Evolutionary conservation across 92 coral and sea anemone species (phyloP).

Genomic region (Epizoanthus fatuus): DNA sequence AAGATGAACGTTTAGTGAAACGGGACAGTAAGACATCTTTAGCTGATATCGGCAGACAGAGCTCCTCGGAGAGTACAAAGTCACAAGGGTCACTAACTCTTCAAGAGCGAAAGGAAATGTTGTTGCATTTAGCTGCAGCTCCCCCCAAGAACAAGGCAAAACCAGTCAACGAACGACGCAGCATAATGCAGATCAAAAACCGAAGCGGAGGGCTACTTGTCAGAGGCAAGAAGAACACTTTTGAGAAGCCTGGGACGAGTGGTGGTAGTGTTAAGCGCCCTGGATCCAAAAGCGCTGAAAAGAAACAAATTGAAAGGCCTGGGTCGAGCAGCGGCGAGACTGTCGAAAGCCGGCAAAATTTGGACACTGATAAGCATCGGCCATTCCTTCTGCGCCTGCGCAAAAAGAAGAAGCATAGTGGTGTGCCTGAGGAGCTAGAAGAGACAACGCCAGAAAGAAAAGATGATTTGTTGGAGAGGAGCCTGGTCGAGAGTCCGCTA

Average conservation of each 20-base stretch:
- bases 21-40: neutral
- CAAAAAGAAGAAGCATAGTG: slow-evolving; percentile 38
- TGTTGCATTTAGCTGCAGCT: slow-evolving; percentile 39
- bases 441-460: slow-evolving; percentile 12
- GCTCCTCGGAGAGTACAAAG: slow-evolving; percentile 22
- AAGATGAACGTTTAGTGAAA: neutral
- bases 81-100: slow-evolving; percentile 34
- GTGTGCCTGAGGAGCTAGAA: slow-evolving; percentile 10
- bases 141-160: slow-evolving; percentile 26
- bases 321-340: neutral
- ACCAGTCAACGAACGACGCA: slow-evolving; percentile 41
- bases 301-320: neutral
- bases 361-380: slow-evolving; percentile 23
- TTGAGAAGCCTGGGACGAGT: slow-evolving; percentile 5
- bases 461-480: slow-evolving; percentile 24
- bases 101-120: slow-evolving; percentile 39
- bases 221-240: slow-evolving; percentile 14
- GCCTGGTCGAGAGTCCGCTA: slow-evolving; percentile 20
- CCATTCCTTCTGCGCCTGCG: slow-evolving; percentile 29
- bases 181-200: slow-evolving; percentile 41
- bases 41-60: neutral
- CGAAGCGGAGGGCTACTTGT: slow-evolving; percentile 35
- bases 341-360: slow-evolving; percentile 9
- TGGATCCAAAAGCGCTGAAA: neutral
- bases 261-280: neutral